A percentile compares a stretch with the other conserved stretches of the same genome.
Evolutionary conservation across 2,797 vertebrate genomes (phyloP).

Genomic region (Percopsis omiscomaycus): DNA sequence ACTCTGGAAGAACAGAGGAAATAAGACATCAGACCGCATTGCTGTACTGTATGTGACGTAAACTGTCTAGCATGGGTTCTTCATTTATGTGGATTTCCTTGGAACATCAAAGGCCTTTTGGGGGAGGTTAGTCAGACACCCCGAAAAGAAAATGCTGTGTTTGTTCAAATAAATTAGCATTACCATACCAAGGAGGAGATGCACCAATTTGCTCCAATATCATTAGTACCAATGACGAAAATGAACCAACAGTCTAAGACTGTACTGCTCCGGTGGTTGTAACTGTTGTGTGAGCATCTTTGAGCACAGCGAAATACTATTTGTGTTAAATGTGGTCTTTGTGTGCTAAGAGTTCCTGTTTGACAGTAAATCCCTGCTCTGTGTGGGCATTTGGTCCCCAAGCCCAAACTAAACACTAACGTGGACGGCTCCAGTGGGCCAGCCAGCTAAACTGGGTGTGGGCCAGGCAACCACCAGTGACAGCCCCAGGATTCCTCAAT

Average conservation of each 20-base stretch:
- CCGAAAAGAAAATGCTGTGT: not conserved
- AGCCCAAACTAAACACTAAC: slow-evolving; percentile 42
- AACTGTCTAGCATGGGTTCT: not conserved
- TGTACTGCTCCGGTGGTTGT: slow-evolving; percentile 6
- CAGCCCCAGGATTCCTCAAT: slow-evolving; percentile 37
- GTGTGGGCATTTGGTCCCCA: slow-evolving; percentile 30
- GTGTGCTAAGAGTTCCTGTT: slow-evolving; percentile 38
- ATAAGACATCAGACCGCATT: not conserved
- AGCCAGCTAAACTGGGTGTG: not conserved
- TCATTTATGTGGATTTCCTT: not conserved
- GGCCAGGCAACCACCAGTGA: slow-evolving; percentile 8
- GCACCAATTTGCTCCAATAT: not conserved
- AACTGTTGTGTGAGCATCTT: slow-evolving; percentile 2
- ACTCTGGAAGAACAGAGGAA: slow-evolving; percentile 7
- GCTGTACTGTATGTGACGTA: not conserved
- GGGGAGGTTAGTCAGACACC: not conserved
- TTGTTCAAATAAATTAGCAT: not conserved
- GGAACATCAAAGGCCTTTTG: no score
- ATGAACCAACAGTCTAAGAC: slow-evolving; percentile 3
- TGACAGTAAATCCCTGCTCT: slow-evolving; percentile 61
- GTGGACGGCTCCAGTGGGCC: slow-evolving; percentile 23
- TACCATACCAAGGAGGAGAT: not conserved
- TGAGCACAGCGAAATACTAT: slow-evolving; percentile 17
- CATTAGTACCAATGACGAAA: slow-evolving; percentile 14
- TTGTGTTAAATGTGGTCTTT: slow-evolving; percentile 51